Conservation (phyloP, 2,888 invertebrate genomes). For the Iselma pallidipennis region DNA sequence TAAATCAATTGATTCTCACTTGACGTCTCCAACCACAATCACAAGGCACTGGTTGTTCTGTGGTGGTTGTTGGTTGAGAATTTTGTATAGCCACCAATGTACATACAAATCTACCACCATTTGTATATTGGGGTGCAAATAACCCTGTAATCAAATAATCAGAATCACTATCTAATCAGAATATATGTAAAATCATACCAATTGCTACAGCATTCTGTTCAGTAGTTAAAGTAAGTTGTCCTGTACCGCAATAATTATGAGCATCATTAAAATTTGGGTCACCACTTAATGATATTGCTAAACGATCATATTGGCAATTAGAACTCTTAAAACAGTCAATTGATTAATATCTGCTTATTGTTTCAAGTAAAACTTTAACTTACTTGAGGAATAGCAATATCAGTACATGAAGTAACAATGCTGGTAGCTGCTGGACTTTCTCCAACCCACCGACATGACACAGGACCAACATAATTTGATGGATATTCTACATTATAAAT, state of each 20-base stretch:
- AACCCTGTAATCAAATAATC: background rate
- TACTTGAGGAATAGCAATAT: slow-evolving; percentile 59
- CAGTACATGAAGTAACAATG: slow-evolving; percentile 58
- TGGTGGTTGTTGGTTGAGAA: background rate
- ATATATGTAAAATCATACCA: slow-evolving; percentile 22
- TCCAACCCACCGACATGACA: slow-evolving; percentile 60
- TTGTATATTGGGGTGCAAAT: background rate
- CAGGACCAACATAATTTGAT: slow-evolving; percentile 48
- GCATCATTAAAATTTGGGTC: slow-evolving; percentile 52
- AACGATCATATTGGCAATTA: background rate
- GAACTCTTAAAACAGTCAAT: background rate
- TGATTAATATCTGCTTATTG: background rate
- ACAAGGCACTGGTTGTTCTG: background rate
- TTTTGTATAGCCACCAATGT: slow-evolving; percentile 4
- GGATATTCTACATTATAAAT: slow-evolving; percentile 61
- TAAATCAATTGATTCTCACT: background rate
- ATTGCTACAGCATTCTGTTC: slow-evolving; percentile 34
- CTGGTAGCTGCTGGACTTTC: slow-evolving; percentile 54
- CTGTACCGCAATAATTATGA: slow-evolving; percentile 59
- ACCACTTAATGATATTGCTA: slow-evolving; percentile 40
- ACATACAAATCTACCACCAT: slow-evolving; percentile 4
- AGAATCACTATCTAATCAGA: background rate
- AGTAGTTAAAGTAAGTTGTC: slow-evolving; percentile 38
- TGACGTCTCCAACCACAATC: slow-evolving; percentile 1
- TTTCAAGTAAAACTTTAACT: slow-evolving; percentile 24